Evolutionary conservation across 2,797 vertebrate species (phyloP), one percentile per base, ranked within the genome.

Genomic region (Takifugu ocellatus): DNA sequence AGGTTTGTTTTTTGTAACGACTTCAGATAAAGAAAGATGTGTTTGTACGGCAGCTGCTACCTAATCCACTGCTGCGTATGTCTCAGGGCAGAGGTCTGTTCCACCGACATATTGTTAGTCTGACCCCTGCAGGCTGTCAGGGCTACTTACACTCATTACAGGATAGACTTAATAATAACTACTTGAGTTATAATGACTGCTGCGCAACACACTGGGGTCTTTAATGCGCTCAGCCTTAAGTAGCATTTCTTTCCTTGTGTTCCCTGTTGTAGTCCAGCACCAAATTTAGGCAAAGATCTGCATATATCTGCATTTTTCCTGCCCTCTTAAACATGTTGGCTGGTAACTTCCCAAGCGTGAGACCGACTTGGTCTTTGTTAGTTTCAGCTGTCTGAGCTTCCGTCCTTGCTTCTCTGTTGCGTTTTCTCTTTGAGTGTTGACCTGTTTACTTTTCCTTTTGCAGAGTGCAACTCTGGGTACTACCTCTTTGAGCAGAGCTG

Each of bases 391-490:
- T 68, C 43, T 62, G 43, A 31, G 4, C 12, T 26, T 36, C 25
- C 57, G n/a, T 51, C 53, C 60, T 60, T 16, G 2, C 74, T 74
- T 56, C 52, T 15, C 58, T 55, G 49, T 49, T 25, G 25, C 5
- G 10, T 55, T 26, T 9, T 65, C 33, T 70, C 66, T 42, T 44
- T 14, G 16, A 12, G 17, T 49, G 3, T 50, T 70, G 1, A 66
- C 59, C 39, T 65, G 12, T 66, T 69, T 61, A 50, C 4, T 60
- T 51, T 58, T 12, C 65, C 11, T 79, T 33, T 63, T 62, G 0
- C 91, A 99, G 97, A 97, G 77, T 99, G 97, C 0, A 91, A 94
- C 61, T 85, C 93, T 3, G 95, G 93, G 14, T 94, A 92, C 90
- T 95, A 91, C 86, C 90, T 98, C 85, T 94, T 93, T 79, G 90